Percentiles rank a stretch among this genome's conserved stretches.
Conservation (phyloP, 1,140 invertebrate genomes). For the Drosophila bocqueti region DNA sequence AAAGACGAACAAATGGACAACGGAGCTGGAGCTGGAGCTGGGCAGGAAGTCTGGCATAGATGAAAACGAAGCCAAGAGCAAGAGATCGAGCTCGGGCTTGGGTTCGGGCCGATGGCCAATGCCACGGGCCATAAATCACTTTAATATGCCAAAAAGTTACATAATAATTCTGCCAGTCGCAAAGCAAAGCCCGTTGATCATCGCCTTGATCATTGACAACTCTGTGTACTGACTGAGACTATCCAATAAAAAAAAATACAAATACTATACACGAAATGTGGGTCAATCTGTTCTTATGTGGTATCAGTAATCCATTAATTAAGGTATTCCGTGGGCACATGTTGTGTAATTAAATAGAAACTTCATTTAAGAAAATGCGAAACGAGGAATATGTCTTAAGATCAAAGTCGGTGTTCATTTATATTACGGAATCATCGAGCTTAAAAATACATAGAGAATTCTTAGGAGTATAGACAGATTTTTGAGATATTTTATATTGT, state of each 20-base stretch:
- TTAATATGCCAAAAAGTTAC: slow-evolving; percentile 81
- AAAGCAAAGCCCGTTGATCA: slow-evolving; percentile 34
- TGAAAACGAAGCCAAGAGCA: slow-evolving; percentile 73
- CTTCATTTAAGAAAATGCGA: not conserved
- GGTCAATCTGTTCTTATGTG: slow-evolving; percentile 18
- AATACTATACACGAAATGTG: not conserved
- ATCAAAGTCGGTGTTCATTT: not conserved
- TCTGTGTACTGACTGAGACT: not conserved
- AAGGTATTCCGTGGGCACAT: slow-evolving; percentile 11
- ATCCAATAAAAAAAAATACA: not conserved
- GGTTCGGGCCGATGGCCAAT: slow-evolving; percentile 65
- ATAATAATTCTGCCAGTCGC: slow-evolving; percentile 75
- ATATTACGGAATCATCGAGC: not conserved
- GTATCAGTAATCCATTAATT: slow-evolving; percentile 17
- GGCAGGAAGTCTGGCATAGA: slow-evolving; percentile 68
- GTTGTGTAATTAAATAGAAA: slow-evolving; percentile 13
- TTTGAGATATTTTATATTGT: too few relatives aligned
- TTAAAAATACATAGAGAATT: not conserved
- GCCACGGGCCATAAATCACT: slow-evolving; percentile 79
- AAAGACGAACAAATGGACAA: slow-evolving; percentile 26
- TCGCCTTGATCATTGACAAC: slow-evolving; percentile 60
- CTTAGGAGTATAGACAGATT: too few relatives aligned
- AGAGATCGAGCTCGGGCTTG: slow-evolving; percentile 12
- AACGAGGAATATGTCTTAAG: not conserved
- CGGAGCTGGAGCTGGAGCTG: slow-evolving; percentile 18